These are phyloP conservation scores for Agrilus biguttatus DNA, from an alignment of 2,888 invertebrate species.

Conservation along the genomic window DNA sequence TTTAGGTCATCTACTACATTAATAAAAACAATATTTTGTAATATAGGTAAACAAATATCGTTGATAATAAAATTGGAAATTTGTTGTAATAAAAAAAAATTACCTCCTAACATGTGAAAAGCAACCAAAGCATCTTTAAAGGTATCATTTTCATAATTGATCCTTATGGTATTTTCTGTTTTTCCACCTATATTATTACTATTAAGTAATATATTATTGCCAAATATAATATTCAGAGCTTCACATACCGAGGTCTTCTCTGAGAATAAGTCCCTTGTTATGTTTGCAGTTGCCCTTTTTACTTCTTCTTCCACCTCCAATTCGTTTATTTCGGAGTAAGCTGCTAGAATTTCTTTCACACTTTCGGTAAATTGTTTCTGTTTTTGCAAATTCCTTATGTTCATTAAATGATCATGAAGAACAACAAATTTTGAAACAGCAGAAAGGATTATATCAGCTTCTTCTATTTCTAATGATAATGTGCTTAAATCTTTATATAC, in stretches of 20 bases:
- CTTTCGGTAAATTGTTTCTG: conserved; percentile 29
- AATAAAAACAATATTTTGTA: conserved; percentile 35
- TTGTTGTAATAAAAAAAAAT: conserved; percentile 37
- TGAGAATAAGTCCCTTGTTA: conserved; percentile 32
- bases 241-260: conserved; percentile 34
- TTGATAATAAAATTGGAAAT: conserved; percentile 45
- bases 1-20: conserved; percentile 28
- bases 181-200: conserved; percentile 25
- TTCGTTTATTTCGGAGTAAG: conserved; percentile 30
- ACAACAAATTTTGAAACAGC: conserved; percentile 31
- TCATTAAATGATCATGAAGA: conserved; percentile 27
- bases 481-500: conserved; percentile 45
- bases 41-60: conserved; percentile 42
- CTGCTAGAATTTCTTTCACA: conserved; percentile 31
- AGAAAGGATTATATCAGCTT: conserved; percentile 40
- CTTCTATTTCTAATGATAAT: conserved; percentile 38
- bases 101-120: conserved; percentile 19
- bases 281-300: conserved; percentile 36
- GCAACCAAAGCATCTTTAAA: conserved; percentile 32
- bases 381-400: conserved; percentile 22
- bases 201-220: conserved; percentile 33
- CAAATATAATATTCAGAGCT: conserved; percentile 36
- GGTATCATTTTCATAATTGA: conserved; percentile 25
- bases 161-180: conserved; percentile 27
- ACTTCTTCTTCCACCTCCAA: conserved; percentile 34